Evolutionary conservation across 2,797 vertebrate genomes (phyloP), one percentile per base, ranked within the genome.

Genomic region (Sternarchorhynchus goeldii): DNA sequence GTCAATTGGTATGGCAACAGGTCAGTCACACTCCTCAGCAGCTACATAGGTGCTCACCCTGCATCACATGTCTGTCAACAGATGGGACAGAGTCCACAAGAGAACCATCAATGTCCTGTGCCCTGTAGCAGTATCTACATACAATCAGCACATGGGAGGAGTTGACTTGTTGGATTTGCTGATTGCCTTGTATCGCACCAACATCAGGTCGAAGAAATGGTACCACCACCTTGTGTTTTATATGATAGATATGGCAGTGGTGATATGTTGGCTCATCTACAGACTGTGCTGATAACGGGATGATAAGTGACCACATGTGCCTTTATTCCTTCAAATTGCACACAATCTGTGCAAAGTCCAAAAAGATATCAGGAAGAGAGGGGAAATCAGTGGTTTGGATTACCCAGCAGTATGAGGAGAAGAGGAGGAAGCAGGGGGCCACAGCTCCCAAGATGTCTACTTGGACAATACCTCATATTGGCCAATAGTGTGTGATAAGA

Each of bases 1-100:
- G 64, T 65, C 14, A 82, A 78, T 29, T 82, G 58, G 76, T 78
- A 75, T 78, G 71, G 75, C 60, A 78, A 75, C 53, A 74, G 60
- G 58, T 66, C 72, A 65, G 72, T 78, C 57, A 64, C 81, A 36
- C 59, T 75, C 55, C 76, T 75, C 34, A 71, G 53, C 14, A 39
- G 14, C 18, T 75, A 65, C 6, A 2, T 66, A 8, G 72, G 73
- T 32, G 77, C 73, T 66, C 60, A 79, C 21, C 68, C 32, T 53
- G 57, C 70, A 25, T 75, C 78, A 2, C 18, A 69, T 25, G 25
- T 25, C 25, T 36, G 72, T 69, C 10, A 34, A 79, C 34, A 14
- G 25, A 74, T 67, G 63, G 63, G 63, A 79, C 63, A 79, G 53
- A 79, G 1, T 12, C 2, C 41, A 55, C 18, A 68, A 67, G 6